Base-by-base conservation (phyloP, 2,888 invertebrate genomes). In the Ecliptopera silaceata region DNA sequence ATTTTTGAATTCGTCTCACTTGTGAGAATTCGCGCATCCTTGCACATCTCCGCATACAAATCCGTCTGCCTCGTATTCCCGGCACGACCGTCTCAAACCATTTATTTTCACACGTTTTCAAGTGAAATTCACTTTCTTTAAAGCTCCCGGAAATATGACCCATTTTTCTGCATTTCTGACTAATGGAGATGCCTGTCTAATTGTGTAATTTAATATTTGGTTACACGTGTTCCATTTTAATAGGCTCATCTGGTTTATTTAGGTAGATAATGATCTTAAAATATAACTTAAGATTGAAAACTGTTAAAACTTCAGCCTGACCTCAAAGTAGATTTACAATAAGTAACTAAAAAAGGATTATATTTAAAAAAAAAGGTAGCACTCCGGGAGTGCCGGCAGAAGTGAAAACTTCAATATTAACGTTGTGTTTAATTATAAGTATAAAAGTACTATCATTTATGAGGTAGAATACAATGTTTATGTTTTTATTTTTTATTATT, bases 91-190 rank as follows among this genome's bases (percentile, higher is more conserved):
- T 13, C 36, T 51, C 48, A 49, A 17, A 29, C 53, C 49, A 81
- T 80, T 80, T 79, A 81, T 83, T 86, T 85, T 82, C 81, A 78
- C 79, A 78, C 69, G 69, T 68, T 82, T 80, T 77, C 75, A 71
- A 79, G 78, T 72, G 80, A 84, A 84, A 81, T 80, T 84, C 84
- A 80, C 85, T 84, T 85, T 86, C 85, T 81, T 75, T 69, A 64
- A n/a, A n/a, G 75, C 79, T 79, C 48, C 75, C 61, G 65, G 65
- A 63, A 65, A 61, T 57, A 57, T 51, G 59, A 13, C 61, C 63
- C 46, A 59, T 63, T 63, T 63, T 55, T 68, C 68, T 68, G 71
- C 74, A 66, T 65, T 66, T 61, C 56, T 59, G 62, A 12, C 48
- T 59, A 59, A 54, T 54, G 58, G 50, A 41, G 12, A 44, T 18